Base-by-base conservation (phyloP, 2,797 vertebrate genomes). In the Manis crassicaudata region DNA sequence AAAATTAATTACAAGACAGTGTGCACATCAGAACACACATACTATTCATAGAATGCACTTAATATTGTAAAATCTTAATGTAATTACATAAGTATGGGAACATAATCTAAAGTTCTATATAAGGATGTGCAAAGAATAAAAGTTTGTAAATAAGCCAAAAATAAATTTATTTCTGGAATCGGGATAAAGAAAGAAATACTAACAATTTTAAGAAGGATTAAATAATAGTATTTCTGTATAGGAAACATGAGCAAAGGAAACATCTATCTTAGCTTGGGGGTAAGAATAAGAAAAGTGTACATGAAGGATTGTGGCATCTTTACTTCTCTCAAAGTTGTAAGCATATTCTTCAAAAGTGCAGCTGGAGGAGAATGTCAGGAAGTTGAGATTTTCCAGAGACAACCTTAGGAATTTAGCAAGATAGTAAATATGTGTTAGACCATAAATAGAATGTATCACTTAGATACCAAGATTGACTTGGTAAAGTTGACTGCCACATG, bases 371-470 rank as follows among this genome's bases (percentile, higher is more conserved):
- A 85, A 83, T 68, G 70, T 68, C 80, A 87, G 12, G 43, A 81
- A 84, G 70, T 82, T 89, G 63, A 87, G 58, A 40, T 29, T 96
- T 96, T 92, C 94, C 86, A 97, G 95, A 93, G 58, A 62, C 73
- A 83, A 70, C 62, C 46, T n/a, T 12, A 27, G 85, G 85, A 88
- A 92, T 94, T 68, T 62, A 54, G 50, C 67, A 87, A 95, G 92
- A 92, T 37, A 89, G 43, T 91, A 93, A 62, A 95, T 88, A 89
- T 97, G 43, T 62, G 70, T 52, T 70, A 81, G 27, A 81, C 65
- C 62, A 20, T 88, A 93, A 89, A 81, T 96, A 92, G 60, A 77
- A 68, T 17, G 43, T 46, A 63, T 88, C 86, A 60, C 60, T 92
- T 80, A 83, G 46, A 87, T 43, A 83, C 11, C 18, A 80, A 65